Evolutionary conservation across 2,888 invertebrate genomes (phyloP).

Genomic region (Pheosia gnoma): DNA sequence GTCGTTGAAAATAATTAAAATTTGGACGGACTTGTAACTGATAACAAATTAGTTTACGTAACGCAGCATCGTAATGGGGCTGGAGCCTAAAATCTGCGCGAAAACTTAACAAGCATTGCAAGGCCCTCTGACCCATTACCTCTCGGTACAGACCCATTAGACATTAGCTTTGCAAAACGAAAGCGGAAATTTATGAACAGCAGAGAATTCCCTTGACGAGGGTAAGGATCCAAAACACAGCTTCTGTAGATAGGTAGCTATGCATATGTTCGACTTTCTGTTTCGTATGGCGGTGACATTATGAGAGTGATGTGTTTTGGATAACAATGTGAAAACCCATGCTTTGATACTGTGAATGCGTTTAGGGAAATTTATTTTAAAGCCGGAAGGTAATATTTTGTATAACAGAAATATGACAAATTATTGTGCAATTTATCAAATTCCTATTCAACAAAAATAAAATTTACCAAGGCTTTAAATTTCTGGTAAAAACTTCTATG

Average conservation of each 20-base stretch:
- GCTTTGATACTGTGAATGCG: neutral
- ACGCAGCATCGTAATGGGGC: neutral
- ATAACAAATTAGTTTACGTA: neutral
- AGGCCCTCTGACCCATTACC: neutral
- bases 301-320: conserved; percentile 4
- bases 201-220: conserved; percentile 63
- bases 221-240: conserved; percentile 47
- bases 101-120: neutral
- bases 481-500: too few species aligned
- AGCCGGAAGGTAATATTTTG: neutral
- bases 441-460: neutral
- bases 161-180: conserved; percentile 41
- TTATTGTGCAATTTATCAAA: neutral
- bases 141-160: conserved; percentile 18
- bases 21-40: too few species aligned
- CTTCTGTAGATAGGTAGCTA: neutral
- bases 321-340: conserved; percentile 5
- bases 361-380: neutral
- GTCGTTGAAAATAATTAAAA: too few species aligned
- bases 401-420: neutral
- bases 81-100: neutral
- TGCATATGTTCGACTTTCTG: neutral
- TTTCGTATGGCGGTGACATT: conserved; percentile 2
- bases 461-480: too few species aligned
- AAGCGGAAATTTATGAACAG: conserved; percentile 61